Percentiles rank a stretch among this genome's conserved stretches.
Conservation (phyloP, 1,140 invertebrate genomes). For the Drosophila micromelanica region DNA sequence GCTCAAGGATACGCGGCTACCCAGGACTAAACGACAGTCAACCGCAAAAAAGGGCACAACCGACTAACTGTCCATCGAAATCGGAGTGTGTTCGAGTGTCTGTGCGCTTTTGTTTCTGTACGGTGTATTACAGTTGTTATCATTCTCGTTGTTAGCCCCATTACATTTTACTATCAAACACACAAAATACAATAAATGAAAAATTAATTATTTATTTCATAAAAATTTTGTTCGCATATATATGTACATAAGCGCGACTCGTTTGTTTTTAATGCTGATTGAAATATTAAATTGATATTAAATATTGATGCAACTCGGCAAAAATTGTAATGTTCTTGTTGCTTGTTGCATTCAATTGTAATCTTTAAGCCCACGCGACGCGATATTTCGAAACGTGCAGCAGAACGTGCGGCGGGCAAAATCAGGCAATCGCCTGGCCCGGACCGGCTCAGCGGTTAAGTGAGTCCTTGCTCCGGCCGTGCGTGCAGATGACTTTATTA, state of each 20-base stretch:
- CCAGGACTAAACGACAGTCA: constrained; percentile 36
- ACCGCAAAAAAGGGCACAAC: constrained; percentile 29
- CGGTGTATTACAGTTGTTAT: neutral
- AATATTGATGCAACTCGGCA: constrained; percentile 58
- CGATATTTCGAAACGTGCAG: neutral
- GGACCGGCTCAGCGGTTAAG: constrained; percentile 23
- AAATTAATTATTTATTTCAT: constrained; percentile 76
- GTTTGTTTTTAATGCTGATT: constrained; percentile 52
- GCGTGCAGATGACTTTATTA: constrained; percentile 79
- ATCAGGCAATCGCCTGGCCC: constrained; percentile 1
- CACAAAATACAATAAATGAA: constrained; percentile 75
- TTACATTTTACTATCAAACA: constrained; percentile 69
- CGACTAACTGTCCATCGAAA: constrained; percentile 20
- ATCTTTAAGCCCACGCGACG: constrained; percentile 35
- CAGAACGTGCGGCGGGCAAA: too few relatives aligned
- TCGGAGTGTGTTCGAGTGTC: constrained; percentile 29
- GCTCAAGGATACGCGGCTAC: constrained; percentile 75
- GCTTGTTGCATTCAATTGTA: constrained; percentile 30
- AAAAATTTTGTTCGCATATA: constrained; percentile 49
- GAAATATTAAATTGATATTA: constrained; percentile 77
- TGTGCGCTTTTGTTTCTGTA: constrained; percentile 3
- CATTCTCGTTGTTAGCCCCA: constrained; percentile 33
- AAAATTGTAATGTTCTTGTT: constrained; percentile 11
- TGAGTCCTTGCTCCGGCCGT: constrained; percentile 47
- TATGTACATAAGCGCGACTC: constrained; percentile 43